A percentile compares a stretch with the other conserved stretches of the same genome.
These are phyloP conservation scores for Heliocidaris tuberculata DNA, from an alignment of 35 echinoderm and acorn worm species.

Conservation along the genomic window DNA sequence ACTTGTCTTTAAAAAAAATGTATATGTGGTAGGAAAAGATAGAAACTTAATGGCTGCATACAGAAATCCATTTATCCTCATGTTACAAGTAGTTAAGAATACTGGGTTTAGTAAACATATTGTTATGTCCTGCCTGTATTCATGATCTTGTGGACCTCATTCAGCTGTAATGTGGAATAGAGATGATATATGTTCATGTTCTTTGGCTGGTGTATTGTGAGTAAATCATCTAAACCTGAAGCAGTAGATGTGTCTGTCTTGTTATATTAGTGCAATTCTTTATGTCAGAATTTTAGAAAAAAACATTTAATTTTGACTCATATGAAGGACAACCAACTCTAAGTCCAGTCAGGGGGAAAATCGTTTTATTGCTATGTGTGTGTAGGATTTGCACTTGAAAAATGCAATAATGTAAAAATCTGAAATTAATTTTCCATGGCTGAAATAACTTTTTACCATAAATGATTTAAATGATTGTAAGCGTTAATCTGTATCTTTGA, in stretches of 20 bases:
- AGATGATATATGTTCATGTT: conserved; percentile 12
- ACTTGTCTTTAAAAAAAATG: background rate
- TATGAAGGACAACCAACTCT: too few relatives aligned
- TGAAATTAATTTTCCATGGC: too few relatives aligned
- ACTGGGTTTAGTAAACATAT: background rate
- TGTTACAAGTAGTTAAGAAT: background rate
- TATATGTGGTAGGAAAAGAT: background rate
- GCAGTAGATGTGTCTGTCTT: background rate
- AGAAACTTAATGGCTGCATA: background rate
- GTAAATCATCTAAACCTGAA: background rate
- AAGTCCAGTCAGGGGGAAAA: too few relatives aligned
- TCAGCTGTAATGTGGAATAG: background rate
- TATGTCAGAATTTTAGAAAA: too few relatives aligned
- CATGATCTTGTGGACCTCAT: background rate
- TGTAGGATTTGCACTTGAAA: too few relatives aligned
- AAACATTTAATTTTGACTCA: too few relatives aligned
- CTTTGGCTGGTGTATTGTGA: background rate
- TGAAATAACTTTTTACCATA: too few relatives aligned
- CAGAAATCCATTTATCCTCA: background rate
- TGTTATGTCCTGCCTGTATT: background rate
- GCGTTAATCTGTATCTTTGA: too few relatives aligned
- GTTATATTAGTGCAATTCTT: background rate
- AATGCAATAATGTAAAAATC: too few relatives aligned
- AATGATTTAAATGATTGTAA: too few relatives aligned
- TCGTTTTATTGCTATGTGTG: too few relatives aligned